These are phyloP conservation scores for Epistrophe grossulariae DNA, from an alignment of 2,888 invertebrate species.

Conservation along the genomic window DNA sequence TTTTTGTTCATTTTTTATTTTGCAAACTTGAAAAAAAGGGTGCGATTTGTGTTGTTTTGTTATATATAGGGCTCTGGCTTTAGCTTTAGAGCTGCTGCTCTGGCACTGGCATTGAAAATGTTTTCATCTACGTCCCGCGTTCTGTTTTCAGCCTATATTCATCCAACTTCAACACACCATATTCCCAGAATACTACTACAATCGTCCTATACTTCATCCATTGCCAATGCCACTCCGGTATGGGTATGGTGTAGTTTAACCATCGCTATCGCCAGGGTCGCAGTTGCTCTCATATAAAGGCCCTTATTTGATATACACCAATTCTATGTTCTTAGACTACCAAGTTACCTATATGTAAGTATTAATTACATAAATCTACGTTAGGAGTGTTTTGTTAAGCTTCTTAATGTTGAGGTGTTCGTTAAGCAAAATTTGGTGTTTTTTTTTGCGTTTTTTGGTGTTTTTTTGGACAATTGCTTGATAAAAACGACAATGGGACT, in stretches of 20 bases:
- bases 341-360: no score
- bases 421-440: no score
- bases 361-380: no score
- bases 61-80: slow-evolving; percentile 42
- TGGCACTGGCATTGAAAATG: slow-evolving; percentile 59
- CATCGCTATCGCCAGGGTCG: not conserved
- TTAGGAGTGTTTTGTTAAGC: no score
- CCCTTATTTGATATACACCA: not conserved
- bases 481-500: no score
- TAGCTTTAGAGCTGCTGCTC: not conserved
- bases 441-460: no score
- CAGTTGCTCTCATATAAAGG: not conserved
- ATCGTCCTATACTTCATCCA: slow-evolving; percentile 43
- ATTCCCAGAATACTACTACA: not conserved
- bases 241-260: not conserved
- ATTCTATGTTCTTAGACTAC: no score
- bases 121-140: slow-evolving; percentile 39
- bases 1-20: slow-evolving; percentile 39
- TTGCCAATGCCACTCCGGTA: slow-evolving; percentile 64
- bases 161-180: slow-evolving; percentile 1
- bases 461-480: no score
- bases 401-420: no score
- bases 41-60: slow-evolving; percentile 58
- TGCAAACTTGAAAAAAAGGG: slow-evolving; percentile 58
- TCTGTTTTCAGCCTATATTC: slow-evolving; percentile 5